phyloP scores from a whole-genome alignment of 2,888 invertebrate genomes.

The Amphimallon solstitiale region DNA sequence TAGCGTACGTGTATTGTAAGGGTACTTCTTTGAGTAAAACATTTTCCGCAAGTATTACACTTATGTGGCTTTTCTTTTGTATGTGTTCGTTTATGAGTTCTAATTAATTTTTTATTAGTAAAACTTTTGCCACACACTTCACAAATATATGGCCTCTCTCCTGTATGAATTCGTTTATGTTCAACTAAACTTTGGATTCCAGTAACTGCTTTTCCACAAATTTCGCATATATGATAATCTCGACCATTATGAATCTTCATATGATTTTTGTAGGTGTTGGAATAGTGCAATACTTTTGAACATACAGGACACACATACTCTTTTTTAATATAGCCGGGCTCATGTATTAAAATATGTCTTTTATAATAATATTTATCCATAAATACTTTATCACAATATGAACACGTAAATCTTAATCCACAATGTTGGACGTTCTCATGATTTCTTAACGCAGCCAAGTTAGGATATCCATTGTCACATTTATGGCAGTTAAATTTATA shows the following conservation, averaged over 20 bases:
- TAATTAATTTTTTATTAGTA: slow-evolving; percentile 64
- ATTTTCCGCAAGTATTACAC: slow-evolving; percentile 67
- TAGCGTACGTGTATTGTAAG: slow-evolving; percentile 65
- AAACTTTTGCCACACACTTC: slow-evolving; percentile 66
- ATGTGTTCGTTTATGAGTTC: slow-evolving; percentile 49
- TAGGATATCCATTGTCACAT: slow-evolving; percentile 56
- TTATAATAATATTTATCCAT: slow-evolving; percentile 43
- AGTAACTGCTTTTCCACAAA: slow-evolving; percentile 59
- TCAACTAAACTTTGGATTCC: slow-evolving; percentile 39
- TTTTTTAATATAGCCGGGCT: slow-evolving; percentile 36
- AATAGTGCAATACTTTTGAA: slow-evolving; percentile 40
- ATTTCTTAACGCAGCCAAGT: slow-evolving; percentile 39
- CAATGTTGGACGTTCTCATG: slow-evolving; percentile 45
- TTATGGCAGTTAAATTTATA: slow-evolving; percentile 48
- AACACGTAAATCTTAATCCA: slow-evolving; percentile 50
- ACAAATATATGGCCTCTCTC: slow-evolving; percentile 66
- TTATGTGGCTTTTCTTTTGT: slow-evolving; percentile 61
- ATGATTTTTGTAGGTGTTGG: slow-evolving; percentile 41
- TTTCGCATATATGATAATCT: slow-evolving; percentile 53
- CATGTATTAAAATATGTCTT: slow-evolving; percentile 38
- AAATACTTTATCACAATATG: slow-evolving; percentile 42
- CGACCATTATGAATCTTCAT: slow-evolving; percentile 36
- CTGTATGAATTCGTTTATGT: slow-evolving; percentile 59
- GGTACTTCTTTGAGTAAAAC: slow-evolving; percentile 66
- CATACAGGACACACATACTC: slow-evolving; percentile 44